These are phyloP conservation scores for Cybosia mesomella DNA, from an alignment of 2,888 invertebrate species.

Conservation along the genomic window DNA sequence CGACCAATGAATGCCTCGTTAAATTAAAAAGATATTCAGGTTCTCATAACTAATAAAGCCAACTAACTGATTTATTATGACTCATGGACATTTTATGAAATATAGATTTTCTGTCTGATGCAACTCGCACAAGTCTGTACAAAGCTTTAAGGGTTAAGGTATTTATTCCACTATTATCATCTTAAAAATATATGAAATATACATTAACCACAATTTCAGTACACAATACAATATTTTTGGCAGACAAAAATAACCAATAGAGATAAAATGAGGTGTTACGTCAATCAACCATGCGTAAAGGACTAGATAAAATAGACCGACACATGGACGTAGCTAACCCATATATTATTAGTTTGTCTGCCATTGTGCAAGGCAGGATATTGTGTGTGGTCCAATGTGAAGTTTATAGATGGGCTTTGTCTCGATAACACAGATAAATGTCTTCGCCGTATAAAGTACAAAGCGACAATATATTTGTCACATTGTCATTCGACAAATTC, in stretches of 20 bases:
- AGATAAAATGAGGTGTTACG: conserved; percentile 62
- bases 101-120: conserved; percentile 42
- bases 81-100: conserved; percentile 43
- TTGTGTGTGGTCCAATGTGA: conserved; percentile 86
- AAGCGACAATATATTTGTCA: conserved; percentile 79
- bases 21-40: conserved; percentile 60
- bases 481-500: conserved; percentile 81
- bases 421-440: conserved; percentile 86
- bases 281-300: conserved; percentile 71
- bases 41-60: conserved; percentile 47
- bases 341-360: conserved; percentile 80
- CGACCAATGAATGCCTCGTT: conserved; percentile 58
- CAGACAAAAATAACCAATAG: conserved; percentile 63
- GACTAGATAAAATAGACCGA: conserved; percentile 74
- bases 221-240: conserved; percentile 62
- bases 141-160: conserved; percentile 28
- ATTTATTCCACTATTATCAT: conserved; percentile 30
- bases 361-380: conserved; percentile 79
- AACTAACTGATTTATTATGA: conserved; percentile 48
- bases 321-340: conserved; percentile 74
- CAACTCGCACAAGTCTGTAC: conserved; percentile 28
- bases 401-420: conserved; percentile 84
- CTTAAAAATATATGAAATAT: conserved; percentile 42
- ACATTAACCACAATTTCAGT: conserved; percentile 53
- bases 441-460: conserved; percentile 81